Evolutionary conservation across 2,113 vertebrate genomes (phyloP).

Genomic region (Machaerirhynchus nigripectus): DNA sequence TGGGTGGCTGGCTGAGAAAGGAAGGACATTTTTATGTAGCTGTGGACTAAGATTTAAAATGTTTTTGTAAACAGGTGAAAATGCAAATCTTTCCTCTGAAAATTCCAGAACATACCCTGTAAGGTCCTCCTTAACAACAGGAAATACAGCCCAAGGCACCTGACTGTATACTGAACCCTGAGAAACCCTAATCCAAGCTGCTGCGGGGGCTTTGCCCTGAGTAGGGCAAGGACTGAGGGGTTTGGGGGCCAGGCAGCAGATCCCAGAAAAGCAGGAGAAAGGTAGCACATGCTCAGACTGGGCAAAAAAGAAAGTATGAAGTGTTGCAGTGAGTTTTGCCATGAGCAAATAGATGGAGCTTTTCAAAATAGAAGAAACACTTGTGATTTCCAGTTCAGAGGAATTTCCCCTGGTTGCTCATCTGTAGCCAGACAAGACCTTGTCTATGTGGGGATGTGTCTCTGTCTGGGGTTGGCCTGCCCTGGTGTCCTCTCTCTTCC

Average conservation of each 20-base stretch:
- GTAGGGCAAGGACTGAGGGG: neutral
- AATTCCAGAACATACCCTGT: neutral
- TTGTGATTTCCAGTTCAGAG: neutral
- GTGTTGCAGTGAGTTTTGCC: neutral
- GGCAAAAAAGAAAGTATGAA: neutral
- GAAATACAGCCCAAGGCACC: neutral
- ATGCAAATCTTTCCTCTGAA: neutral
- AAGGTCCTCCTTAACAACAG: neutral
- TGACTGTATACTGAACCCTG: accelerated
- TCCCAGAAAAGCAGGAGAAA: neutral
- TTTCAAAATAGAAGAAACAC: neutral
- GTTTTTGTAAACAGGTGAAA: neutral
- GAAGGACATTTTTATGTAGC: accelerated
- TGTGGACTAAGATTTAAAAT: neutral
- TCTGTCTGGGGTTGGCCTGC: neutral
- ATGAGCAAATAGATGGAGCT: neutral
- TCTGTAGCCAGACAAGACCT: neutral
- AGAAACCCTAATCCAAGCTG: neutral
- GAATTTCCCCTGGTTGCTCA: neutral
- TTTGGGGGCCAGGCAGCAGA: neutral
- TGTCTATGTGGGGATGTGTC: accelerated
- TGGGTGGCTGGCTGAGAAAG: too few species aligned
- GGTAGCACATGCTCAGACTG: too few species aligned
- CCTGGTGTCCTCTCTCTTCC: neutral
- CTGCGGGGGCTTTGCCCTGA: neutral